Base-by-base conservation (phyloP, 2,113 vertebrate genomes). In the Gadus macrocephalus region DNA sequence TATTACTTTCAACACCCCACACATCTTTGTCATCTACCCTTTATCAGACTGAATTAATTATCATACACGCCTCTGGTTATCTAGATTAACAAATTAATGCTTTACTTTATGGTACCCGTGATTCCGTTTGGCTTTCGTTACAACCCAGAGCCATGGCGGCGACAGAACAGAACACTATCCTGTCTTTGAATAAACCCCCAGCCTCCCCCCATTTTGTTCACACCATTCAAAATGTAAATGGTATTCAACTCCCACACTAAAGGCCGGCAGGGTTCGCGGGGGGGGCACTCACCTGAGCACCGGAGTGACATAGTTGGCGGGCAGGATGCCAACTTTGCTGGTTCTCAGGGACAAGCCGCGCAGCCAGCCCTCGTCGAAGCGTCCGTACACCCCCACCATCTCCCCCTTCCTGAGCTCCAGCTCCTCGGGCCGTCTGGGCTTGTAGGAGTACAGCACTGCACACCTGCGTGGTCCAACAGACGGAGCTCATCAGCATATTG, bases 391-490 rank as follows among this genome's bases (percentile, higher is more conserved):
- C 3, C 94, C 94, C 73, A 99, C 70, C 74, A 96, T 96, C 88
- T 98, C 97, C 75, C 96, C 96, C 83, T 93, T 96, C 79, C 92
- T 93, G 78, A 98, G 88, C 83, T 95, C 95, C 84, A 98, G 90
- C 86, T 98, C 95, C 0, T 97, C 94, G 0, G 93, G 89, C 1
- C 91, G 91, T 0, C 91, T 91, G 0, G 95, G 91, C 20, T 78
- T 68, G 66, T 96, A 96, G 69, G 95, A 88, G 69, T 97, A 96
- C 27, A 97, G 88, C 76, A 93, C 94, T 17, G 96, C 93, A 38
- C 92, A 96, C 90, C 96, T 98, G 87, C 22, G 73, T 75, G 72
- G 66, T 38, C 70, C 73, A 22, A 78, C 61, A 68, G 0, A 58
- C n/a, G n/a, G 12, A 38, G 5, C 31, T 35, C 1, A 35, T 35